Evolutionary conservation across 2,797 vertebrate genomes (phyloP).

Genomic region (Peromyscus eremicus): DNA sequence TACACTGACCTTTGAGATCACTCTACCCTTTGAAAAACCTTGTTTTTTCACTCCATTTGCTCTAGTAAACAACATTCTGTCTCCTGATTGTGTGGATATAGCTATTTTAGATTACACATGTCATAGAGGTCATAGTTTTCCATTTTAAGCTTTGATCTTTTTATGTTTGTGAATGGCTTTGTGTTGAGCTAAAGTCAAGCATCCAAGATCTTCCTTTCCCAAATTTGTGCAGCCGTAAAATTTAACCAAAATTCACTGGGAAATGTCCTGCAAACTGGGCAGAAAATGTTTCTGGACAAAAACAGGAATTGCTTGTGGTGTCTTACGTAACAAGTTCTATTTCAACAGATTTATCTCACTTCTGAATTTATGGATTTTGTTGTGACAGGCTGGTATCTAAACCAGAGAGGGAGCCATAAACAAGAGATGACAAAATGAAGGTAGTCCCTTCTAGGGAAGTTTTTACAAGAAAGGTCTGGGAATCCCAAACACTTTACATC

Average conservation of each 20-base stretch:
- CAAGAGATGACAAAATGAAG: background rate
- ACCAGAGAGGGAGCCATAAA: background rate
- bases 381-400: background rate
- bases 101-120: background rate
- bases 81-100: background rate
- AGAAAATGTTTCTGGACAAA: background rate
- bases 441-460: too few relatives aligned
- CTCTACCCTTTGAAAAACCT: background rate
- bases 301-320: accelerated
- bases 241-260: too few relatives aligned
- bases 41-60: background rate
- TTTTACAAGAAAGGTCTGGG: background rate
- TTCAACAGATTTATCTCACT: background rate
- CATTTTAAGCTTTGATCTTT: background rate
- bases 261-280: background rate
- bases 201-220: background rate
- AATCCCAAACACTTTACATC: background rate
- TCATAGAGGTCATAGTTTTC: background rate
- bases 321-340: background rate
- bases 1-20: background rate
- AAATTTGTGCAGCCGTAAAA: background rate
- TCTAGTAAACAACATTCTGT: background rate
- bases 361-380: background rate
- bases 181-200: accelerated
- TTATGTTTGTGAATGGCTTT: background rate